Evolutionary conservation across 1,140 invertebrate species (phyloP).

Genomic region (Euglossa dilemma): DNA sequence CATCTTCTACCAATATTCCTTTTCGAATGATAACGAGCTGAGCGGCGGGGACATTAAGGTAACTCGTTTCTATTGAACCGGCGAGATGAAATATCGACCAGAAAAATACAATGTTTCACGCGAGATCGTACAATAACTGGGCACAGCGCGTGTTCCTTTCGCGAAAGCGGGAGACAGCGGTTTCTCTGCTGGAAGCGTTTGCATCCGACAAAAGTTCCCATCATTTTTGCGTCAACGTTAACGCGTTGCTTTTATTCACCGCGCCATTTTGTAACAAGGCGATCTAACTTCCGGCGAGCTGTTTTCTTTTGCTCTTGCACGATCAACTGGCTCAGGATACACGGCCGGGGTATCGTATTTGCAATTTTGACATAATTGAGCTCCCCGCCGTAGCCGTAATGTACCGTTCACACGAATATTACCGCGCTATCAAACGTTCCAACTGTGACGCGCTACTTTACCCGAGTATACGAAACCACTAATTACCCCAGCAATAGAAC

Average conservation of each 20-base stretch:
- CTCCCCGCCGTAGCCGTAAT: background rate
- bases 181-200: background rate
- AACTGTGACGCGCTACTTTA: slow-evolving; percentile 1
- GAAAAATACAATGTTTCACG: background rate
- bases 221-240: background rate
- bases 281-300: background rate
- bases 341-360: background rate
- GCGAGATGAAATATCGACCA: background rate
- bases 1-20: background rate
- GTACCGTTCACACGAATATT: slow-evolving; percentile 31
- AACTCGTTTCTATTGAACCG: background rate
- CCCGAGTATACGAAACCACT: background rate
- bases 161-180: background rate
- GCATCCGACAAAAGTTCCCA: background rate
- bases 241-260: background rate
- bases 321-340: slow-evolving; percentile 8
- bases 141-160: background rate
- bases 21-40: background rate
- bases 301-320: background rate
- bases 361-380: slow-evolving; percentile 31
- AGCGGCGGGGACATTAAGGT: background rate
- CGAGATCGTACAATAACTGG: background rate
- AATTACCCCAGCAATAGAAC: slow-evolving; percentile 12
- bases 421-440: background rate
- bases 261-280: background rate